Percentiles rank a stretch among this genome's conserved stretches.
Conservation (phyloP, 2,888 invertebrate genomes). For the Tetramorium bicarinatum region DNA sequence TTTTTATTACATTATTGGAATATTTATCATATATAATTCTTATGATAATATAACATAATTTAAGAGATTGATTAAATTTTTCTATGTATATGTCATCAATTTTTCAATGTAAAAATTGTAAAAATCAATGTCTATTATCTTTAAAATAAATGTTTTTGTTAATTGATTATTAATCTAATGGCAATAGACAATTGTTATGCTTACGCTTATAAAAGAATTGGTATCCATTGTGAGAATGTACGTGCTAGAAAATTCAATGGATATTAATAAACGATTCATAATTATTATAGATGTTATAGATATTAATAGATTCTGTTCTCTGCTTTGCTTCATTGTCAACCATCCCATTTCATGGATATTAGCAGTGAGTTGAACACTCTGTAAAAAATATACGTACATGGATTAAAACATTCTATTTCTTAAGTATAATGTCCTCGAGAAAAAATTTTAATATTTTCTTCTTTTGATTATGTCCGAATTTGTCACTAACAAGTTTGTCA, state of each 20-base stretch:
- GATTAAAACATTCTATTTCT: neutral
- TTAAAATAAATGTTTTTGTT: neutral
- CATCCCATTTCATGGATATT: slow-evolving; percentile 12
- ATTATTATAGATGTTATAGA: neutral
- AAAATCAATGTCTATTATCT: too few relatives aligned
- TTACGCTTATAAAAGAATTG: slow-evolving; percentile 25
- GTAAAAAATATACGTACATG: neutral
- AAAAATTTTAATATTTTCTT: neutral
- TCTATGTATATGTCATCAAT: too few relatives aligned
- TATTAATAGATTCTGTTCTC: neutral
- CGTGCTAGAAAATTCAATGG: slow-evolving; percentile 23
- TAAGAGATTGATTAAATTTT: too few relatives aligned
- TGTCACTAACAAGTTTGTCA: neutral
- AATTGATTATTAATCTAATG: neutral
- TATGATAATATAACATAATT: too few relatives aligned
- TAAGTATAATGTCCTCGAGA: neutral
- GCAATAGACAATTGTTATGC: slow-evolving; percentile 36
- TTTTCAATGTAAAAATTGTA: too few relatives aligned
- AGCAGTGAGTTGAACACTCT: neutral
- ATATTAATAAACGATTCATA: slow-evolving; percentile 17
- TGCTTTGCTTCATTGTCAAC: slow-evolving; percentile 8
- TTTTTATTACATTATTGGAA: neutral
- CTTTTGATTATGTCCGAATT: neutral
- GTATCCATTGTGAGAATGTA: slow-evolving; percentile 13
- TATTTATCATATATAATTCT: neutral